These are phyloP conservation scores for Smutsia gigantea DNA, from an alignment of 2,797 vertebrate species.

Conservation along the genomic window DNA sequence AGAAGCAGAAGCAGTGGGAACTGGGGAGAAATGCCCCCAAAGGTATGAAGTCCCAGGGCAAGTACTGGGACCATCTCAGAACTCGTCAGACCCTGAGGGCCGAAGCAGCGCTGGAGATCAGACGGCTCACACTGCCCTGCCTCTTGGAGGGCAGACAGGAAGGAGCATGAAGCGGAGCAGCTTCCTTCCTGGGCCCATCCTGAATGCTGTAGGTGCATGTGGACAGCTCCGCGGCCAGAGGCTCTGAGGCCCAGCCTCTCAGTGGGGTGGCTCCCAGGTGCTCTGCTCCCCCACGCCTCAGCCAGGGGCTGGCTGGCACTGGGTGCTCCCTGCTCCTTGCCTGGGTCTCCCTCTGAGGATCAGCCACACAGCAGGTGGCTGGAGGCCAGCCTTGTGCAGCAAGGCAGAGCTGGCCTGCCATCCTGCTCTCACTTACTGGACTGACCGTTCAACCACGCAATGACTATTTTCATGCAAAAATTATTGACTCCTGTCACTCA, in stretches of 20 bases:
- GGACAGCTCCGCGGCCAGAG: background rate
- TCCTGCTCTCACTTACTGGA: background rate
- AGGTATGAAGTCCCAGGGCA: background rate
- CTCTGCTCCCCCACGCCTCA: background rate
- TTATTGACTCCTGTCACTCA: background rate
- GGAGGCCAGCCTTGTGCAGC: fast-evolving
- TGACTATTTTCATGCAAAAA: background rate
- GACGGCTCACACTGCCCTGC: background rate
- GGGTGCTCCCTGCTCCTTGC: background rate
- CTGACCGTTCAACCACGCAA: background rate
- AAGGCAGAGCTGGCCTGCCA: background rate
- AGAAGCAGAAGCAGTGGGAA: background rate
- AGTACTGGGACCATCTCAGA: background rate
- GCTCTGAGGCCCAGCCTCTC: background rate
- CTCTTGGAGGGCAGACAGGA: background rate
- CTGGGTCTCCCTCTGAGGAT: background rate
- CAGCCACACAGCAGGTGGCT: background rate
- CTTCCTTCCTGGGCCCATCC: background rate
- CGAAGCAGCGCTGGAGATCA: background rate
- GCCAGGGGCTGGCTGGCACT: too few species aligned
- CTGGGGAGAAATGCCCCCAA: background rate
- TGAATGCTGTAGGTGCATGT: fast-evolving
- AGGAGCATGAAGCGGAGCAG: fast-evolving
- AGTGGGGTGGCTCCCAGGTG: fast-evolving
- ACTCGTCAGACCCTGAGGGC: background rate